A percentile compares a stretch with the other conserved stretches of the same genome.
These are phyloP conservation scores for Andrena praecox DNA, from an alignment of 2,888 invertebrate species.

Conservation along the genomic window DNA sequence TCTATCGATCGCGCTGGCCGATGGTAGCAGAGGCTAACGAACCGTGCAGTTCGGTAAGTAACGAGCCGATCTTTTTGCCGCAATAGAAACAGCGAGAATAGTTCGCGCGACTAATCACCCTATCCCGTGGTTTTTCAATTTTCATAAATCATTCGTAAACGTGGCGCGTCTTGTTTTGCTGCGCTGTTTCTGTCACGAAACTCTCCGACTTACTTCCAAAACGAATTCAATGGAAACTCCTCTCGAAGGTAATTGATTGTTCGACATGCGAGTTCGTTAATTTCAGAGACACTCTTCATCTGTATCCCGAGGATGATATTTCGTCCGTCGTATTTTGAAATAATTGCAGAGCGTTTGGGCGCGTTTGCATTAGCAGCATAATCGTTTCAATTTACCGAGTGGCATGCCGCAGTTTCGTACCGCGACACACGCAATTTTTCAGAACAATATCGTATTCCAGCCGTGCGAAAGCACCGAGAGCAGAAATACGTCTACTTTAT, in stretches of 20 bases:
- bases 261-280: background rate
- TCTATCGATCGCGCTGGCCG: constrained; percentile 43
- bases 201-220: background rate
- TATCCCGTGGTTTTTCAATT: background rate
- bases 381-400: constrained; percentile 27
- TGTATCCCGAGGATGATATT: background rate
- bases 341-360: background rate
- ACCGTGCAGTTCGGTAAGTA: constrained; percentile 11
- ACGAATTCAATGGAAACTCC: background rate
- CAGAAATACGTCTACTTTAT: constrained; percentile 62
- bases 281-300: background rate
- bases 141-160: constrained; percentile 16
- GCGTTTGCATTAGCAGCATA: background rate
- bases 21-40: constrained; percentile 45
- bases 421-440: constrained; percentile 16
- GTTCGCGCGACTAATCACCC: constrained; percentile 10
- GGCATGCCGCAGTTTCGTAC: constrained; percentile 10
- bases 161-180: background rate
- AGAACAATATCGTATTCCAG: constrained; percentile 31
- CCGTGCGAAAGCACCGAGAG: constrained; percentile 43
- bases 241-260: background rate
- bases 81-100: constrained; percentile 14
- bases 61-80: constrained; percentile 13
- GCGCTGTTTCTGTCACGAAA: background rate
- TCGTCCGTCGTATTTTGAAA: background rate